Conservation (phyloP, 92 coral and sea anemone species). For the Blastomussa wellsi region DNA sequence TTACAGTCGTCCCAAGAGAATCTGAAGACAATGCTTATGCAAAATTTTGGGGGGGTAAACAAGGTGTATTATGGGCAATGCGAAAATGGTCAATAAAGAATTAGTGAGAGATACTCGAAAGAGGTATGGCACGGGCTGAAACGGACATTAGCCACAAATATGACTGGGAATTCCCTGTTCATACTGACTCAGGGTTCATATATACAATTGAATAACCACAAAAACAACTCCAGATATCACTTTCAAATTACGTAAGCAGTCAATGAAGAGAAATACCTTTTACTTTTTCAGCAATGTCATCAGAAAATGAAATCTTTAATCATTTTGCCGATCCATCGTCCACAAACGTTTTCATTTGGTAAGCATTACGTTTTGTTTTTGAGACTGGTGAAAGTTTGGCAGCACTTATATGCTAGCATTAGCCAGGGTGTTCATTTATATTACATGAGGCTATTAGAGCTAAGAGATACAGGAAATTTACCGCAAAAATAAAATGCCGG, state of each 20-base stretch:
- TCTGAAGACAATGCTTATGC: too few species aligned
- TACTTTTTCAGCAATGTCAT: constrained; percentile 72
- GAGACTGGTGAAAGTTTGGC: background rate
- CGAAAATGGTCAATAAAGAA: too few species aligned
- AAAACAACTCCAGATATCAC: background rate
- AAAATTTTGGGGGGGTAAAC: too few species aligned
- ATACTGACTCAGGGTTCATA: too few species aligned
- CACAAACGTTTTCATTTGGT: constrained; percentile 96
- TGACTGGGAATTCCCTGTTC: background rate
- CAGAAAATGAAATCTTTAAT: constrained; percentile 79
- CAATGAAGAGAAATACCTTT: background rate
- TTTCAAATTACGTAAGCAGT: background rate
- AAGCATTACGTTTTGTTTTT: constrained; percentile 20
- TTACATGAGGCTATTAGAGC: background rate
- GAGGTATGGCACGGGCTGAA: background rate
- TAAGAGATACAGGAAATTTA: background rate
- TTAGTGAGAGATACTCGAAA: background rate
- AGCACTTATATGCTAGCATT: background rate
- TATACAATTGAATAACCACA: background rate
- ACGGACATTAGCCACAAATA: background rate
- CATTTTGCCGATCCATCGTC: constrained; percentile 88
- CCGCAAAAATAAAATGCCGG: background rate
- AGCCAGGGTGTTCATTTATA: background rate
- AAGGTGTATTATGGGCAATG: too few species aligned
- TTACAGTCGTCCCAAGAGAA: too few species aligned